Conservation (phyloP, 2,113 vertebrate species). For the Gallinago paraguaiae region DNA sequence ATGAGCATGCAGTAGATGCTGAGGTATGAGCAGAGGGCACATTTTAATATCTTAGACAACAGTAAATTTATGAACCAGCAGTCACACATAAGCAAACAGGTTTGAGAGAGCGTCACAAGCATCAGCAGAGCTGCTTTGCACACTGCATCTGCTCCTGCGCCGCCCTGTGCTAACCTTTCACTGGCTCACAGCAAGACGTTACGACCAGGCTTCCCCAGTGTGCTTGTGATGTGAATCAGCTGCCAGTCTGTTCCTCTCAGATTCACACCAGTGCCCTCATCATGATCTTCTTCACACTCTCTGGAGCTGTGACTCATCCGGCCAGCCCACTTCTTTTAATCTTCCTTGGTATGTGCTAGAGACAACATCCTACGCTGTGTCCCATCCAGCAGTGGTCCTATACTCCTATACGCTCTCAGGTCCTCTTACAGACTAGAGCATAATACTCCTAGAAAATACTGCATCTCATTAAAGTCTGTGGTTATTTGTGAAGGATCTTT, state of each 20-base stretch:
- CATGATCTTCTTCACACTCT: rapidly evolving
- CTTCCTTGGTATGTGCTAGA: not conserved
- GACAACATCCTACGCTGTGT: rapidly evolving
- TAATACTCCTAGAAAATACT: not conserved
- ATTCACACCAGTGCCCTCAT: not conserved
- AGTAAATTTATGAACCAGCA: not conserved
- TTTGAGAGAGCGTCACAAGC: not conserved
- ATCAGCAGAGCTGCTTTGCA: not conserved
- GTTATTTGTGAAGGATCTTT: not conserved
- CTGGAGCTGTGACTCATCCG: not conserved
- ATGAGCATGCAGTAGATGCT: not conserved
- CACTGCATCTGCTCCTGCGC: not conserved
- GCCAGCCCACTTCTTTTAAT: not conserved
- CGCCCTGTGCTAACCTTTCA: rapidly evolving
- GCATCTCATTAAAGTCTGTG: not conserved
- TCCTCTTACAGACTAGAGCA: not conserved
- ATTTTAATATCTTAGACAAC: not conserved
- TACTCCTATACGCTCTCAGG: rapidly evolving
- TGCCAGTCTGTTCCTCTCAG: not conserved
- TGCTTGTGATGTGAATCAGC: not conserved
- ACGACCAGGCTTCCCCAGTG: not conserved
- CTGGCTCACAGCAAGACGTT: not conserved
- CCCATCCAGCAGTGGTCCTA: rapidly evolving
- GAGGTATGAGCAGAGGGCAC: not conserved
- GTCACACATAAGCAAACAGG: not conserved